A percentile compares a stretch with the other conserved stretches of the same genome.
These are phyloP conservation scores for Eristalis tenax DNA, from an alignment of 2,888 invertebrate species.

Conservation along the genomic window DNA sequence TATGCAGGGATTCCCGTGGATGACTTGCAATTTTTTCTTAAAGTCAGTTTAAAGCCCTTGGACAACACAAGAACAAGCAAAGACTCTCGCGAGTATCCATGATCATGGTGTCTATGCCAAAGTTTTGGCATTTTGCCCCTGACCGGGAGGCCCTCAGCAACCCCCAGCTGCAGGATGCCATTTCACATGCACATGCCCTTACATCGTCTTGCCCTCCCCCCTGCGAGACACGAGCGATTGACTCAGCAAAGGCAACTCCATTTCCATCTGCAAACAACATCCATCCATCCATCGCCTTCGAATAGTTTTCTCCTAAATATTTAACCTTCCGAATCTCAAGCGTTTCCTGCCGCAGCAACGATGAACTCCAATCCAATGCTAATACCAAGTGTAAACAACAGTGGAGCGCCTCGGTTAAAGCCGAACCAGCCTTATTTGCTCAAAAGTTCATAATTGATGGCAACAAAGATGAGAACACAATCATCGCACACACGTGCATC, in stretches of 20 bases:
- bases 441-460: slow-evolving; percentile 57
- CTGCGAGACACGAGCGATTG: neutral
- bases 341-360: slow-evolving; percentile 15
- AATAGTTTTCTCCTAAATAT: neutral
- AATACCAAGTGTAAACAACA: slow-evolving; percentile 45
- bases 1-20: no score
- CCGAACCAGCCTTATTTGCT: slow-evolving; percentile 30
- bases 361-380: slow-evolving; percentile 25
- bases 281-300: neutral
- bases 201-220: neutral
- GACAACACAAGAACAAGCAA: no score
- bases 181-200: neutral
- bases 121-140: no score
- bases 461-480: slow-evolving; percentile 56
- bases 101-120: no score
- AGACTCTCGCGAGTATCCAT: no score
- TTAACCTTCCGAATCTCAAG: slow-evolving; percentile 11
- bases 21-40: no score
- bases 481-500: slow-evolving; percentile 1
- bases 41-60: no score
- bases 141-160: no score
- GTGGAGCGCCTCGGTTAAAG: slow-evolving; percentile 12
- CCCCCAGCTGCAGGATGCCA: neutral
- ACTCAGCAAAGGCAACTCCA: neutral
- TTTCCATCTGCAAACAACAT: neutral